Percentiles rank a stretch among this genome's conserved stretches.
These are phyloP conservation scores for Anneissia japonica DNA, from an alignment of 35 echinoderm and acorn worm species.

Conservation along the genomic window DNA sequence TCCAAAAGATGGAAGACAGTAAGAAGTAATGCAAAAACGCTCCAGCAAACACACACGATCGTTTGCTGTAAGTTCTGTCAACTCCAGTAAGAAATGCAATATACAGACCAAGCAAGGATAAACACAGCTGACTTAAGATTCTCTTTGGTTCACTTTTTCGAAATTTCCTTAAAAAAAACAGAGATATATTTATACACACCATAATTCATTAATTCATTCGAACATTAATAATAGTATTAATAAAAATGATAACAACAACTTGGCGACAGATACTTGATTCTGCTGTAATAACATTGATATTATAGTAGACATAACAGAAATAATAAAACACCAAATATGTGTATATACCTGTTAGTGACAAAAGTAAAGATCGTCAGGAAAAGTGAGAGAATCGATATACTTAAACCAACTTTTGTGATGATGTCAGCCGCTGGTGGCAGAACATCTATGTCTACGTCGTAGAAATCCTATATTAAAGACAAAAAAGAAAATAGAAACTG, in stretches of 20 bases:
- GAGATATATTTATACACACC: no score
- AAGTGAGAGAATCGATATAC: background rate
- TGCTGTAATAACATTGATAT: no score
- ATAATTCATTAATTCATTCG: no score
- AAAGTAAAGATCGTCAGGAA: background rate
- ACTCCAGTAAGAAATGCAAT: constrained; percentile 66
- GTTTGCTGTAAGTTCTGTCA: constrained; percentile 16
- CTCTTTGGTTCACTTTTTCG: constrained; percentile 62
- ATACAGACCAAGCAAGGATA: constrained; percentile 65
- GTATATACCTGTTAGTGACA: background rate
- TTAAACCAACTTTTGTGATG: background rate
- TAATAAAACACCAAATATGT: no score
- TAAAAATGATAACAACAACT: no score
- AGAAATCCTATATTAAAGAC: background rate
- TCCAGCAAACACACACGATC: constrained; percentile 31
- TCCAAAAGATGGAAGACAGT: constrained; percentile 66
- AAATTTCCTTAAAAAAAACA: constrained; percentile 67
- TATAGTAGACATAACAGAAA: no score
- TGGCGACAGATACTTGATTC: no score
- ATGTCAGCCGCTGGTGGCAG: background rate
- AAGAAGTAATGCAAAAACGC: constrained; percentile 77
- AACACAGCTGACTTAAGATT: constrained; percentile 61
- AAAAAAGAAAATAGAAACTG: no score
- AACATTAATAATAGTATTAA: no score
- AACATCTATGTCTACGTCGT: background rate